A percentile compares a stretch with the other conserved stretches of the same genome.
These are phyloP conservation scores for Amblyopsis rosae DNA, from an alignment of 2,113 vertebrate species.

Conservation along the genomic window DNA sequence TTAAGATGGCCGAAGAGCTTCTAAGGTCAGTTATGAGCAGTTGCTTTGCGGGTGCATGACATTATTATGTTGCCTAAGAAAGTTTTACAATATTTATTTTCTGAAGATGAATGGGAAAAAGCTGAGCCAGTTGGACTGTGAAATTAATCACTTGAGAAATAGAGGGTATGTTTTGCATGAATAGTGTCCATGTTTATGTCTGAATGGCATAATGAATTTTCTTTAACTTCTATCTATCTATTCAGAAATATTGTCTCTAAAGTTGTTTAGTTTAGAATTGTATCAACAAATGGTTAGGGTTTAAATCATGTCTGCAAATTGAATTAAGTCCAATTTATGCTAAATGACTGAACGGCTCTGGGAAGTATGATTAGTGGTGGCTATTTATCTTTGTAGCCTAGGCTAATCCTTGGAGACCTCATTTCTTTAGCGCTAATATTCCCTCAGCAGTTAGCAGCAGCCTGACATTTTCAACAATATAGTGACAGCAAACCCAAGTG, in stretches of 20 bases:
- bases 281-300: background rate
- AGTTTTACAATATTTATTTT: background rate
- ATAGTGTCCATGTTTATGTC: slow-evolving; percentile 2
- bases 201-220: background rate
- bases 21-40: background rate
- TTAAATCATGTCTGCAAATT: background rate
- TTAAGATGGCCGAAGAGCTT: background rate
- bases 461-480: background rate
- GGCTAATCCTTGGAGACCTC: background rate
- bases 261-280: background rate
- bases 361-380: background rate
- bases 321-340: background rate
- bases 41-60: background rate
- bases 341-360: background rate
- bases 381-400: no score
- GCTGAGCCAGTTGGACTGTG: slow-evolving; percentile 6
- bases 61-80: background rate
- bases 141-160: slow-evolving; percentile 23
- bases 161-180: slow-evolving; percentile 23
- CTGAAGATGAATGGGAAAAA: background rate
- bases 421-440: slow-evolving; percentile 7
- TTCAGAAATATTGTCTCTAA: background rate
- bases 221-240: background rate
- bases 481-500: background rate
- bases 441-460: background rate